Conservation (phyloP, 23 tunicate genomes). For the Botrylloides violaceus region DNA sequence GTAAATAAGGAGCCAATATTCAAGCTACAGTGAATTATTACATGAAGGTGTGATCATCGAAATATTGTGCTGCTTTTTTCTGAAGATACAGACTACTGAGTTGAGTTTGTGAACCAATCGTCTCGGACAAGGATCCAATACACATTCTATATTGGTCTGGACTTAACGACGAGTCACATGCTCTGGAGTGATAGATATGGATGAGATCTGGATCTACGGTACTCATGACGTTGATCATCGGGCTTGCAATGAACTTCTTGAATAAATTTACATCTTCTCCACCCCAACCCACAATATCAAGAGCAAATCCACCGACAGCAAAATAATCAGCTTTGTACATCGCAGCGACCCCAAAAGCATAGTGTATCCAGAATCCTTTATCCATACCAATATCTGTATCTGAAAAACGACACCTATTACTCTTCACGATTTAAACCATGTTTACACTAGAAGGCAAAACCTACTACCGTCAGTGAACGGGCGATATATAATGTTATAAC, state of each 20-base stretch:
- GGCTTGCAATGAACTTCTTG: conserved; percentile 58
- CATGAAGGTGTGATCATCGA: too few relatives aligned
- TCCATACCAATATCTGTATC: neutral
- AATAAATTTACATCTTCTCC: conserved; percentile 86
- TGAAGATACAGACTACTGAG: conserved; percentile 56
- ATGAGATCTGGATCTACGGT: conserved; percentile 70
- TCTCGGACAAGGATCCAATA: conserved; percentile 84
- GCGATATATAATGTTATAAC: too few relatives aligned
- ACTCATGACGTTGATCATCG: conserved; percentile 69
- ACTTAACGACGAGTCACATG: conserved; percentile 62
- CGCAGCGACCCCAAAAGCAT: conserved; percentile 82
- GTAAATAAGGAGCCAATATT: too few relatives aligned
- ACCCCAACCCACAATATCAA: conserved; percentile 90
- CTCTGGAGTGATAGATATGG: conserved; percentile 75
- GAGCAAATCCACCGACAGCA: conserved; percentile 73
- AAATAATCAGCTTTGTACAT: conserved; percentile 73
- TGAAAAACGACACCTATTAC: neutral
- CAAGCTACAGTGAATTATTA: too few relatives aligned
- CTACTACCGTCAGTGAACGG: too few relatives aligned
- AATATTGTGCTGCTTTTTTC: neutral
- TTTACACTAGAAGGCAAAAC: too few relatives aligned
- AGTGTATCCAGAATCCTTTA: conserved; percentile 89
- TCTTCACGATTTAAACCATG: too few relatives aligned
- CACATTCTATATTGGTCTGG: conserved; percentile 85
- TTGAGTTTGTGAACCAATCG: conserved; percentile 57